Evolutionary conservation across 2,113 vertebrate genomes (phyloP).

Genomic region (Suncus etruscus): DNA sequence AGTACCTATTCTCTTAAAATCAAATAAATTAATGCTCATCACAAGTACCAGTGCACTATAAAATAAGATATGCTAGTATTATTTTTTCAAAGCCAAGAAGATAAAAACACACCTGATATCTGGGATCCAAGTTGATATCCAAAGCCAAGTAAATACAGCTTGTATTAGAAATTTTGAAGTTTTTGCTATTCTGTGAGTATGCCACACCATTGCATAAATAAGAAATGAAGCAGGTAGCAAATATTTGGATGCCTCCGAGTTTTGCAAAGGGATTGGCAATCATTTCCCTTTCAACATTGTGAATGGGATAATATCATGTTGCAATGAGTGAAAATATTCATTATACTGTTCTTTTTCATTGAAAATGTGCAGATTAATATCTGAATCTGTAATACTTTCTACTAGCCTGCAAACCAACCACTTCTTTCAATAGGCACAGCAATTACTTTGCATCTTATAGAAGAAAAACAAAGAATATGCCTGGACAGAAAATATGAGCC

Average conservation of each 20-base stretch:
- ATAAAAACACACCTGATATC: conserved; percentile 28
- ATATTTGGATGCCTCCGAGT: conserved; percentile 57
- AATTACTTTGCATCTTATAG: conserved; percentile 43
- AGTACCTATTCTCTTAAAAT: neutral
- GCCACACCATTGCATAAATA: neutral
- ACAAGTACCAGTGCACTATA: neutral
- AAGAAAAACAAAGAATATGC: conserved; percentile 51
- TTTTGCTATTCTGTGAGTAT: neutral
- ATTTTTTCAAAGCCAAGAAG: conserved; percentile 24
- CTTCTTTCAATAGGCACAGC: neutral
- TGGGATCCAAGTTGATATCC: neutral
- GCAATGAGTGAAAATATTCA: conserved; percentile 36
- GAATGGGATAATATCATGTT: conserved; percentile 46
- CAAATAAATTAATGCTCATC: neutral
- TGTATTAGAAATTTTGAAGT: too few relatives aligned
- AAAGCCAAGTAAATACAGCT: too few relatives aligned
- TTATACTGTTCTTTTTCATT: conserved; percentile 63
- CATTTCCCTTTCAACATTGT: conserved; percentile 67
- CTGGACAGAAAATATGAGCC: neutral
- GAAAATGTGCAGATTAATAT: conserved; percentile 67
- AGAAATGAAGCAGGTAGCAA: conserved; percentile 33
- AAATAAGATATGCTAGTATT: neutral
- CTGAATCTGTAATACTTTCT: conserved; percentile 14
- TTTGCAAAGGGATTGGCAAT: conserved; percentile 40
- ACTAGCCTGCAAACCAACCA: neutral